These are phyloP conservation scores for Rhinogobius similis DNA, from an alignment of 2,113 vertebrate species.

Conservation along the genomic window DNA sequence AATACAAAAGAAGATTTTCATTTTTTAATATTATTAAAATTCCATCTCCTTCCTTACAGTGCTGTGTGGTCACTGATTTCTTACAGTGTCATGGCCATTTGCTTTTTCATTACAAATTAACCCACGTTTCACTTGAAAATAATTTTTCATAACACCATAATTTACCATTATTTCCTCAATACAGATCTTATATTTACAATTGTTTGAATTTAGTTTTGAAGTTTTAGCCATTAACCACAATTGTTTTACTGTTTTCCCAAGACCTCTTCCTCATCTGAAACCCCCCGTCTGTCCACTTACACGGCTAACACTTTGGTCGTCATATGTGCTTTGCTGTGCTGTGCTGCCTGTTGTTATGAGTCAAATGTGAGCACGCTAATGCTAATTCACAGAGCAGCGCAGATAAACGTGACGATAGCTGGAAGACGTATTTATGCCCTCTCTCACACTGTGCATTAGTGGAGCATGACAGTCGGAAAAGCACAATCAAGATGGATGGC, in stretches of 20 bases:
- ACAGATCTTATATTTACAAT: too few species aligned
- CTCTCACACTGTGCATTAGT: slow-evolving; percentile 65
- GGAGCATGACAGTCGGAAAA: slow-evolving; percentile 69
- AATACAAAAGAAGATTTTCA: not conserved
- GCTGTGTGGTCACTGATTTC: not conserved
- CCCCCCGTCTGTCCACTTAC: slow-evolving; percentile 59
- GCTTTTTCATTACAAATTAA: too few species aligned
- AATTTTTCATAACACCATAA: too few species aligned
- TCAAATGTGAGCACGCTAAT: slow-evolving; percentile 68
- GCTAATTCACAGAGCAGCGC: slow-evolving; percentile 65
- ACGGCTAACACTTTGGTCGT: slow-evolving; percentile 30
- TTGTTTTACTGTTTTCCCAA: too few species aligned
- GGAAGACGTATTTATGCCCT: slow-evolving; percentile 67
- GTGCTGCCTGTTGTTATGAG: slow-evolving; percentile 61
- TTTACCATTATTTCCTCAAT: too few species aligned
- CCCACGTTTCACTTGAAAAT: too few species aligned
- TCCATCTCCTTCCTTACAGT: not conserved
- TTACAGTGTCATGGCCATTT: too few species aligned
- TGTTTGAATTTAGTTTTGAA: too few species aligned
- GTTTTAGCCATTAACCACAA: too few species aligned
- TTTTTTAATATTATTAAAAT: not conserved
- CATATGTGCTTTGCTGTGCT: slow-evolving; percentile 42
- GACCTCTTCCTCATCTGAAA: slow-evolving; percentile 49
- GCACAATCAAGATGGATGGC: slow-evolving; percentile 77
- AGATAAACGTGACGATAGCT: slow-evolving; percentile 68